Base-by-base conservation (phyloP, 2,113 vertebrate genomes). In the Hypomesus transpacificus region DNA sequence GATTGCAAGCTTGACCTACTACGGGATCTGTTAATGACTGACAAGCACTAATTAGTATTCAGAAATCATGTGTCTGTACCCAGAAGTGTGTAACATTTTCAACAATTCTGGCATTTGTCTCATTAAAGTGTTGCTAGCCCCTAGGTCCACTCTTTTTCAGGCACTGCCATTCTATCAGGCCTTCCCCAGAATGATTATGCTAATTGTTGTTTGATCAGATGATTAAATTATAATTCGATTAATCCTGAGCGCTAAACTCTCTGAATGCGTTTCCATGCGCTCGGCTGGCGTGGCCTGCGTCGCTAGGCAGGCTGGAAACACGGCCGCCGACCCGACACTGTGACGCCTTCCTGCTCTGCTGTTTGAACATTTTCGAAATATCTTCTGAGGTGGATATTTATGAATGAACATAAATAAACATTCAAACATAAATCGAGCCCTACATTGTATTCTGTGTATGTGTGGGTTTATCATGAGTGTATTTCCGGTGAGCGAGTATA, bases 191-290 rank as follows among this genome's bases (percentile, higher is more conserved):
- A 92, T 95, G 92, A 94, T 94, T 94, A 94, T 95, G 94, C 89
- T 95, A 95, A 97, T 95, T 94, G 91, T 88, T 93, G 91, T 96
- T 97, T 96, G 94, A 96, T 95, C 94, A 95, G 93, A 95, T 96
- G 95, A 95, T 95, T 95, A 94, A 94, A 95, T 95, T 94, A 93
- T 93, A 94, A 95, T 95, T 95, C 82, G 91, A 94, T 94, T 93
- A 94, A 94, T 95, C 92, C 92, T 82, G 81, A 88, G 88, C 89
- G 89, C 92, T 93, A 94, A 95, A 92, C 1, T 88, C 90, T 92
- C 86, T 87, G 92, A 93, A 92, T 91, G 90, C 78, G 85, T 93
- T 93, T 85, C 89, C 90, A 89, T 90, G 85, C 71, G 80, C 92
- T 91, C 90, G 90, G 85, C 80, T 88, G 90, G 74, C 87, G 22